Base-by-base conservation (phyloP, 1,140 invertebrate species). In the Formica selysi region DNA sequence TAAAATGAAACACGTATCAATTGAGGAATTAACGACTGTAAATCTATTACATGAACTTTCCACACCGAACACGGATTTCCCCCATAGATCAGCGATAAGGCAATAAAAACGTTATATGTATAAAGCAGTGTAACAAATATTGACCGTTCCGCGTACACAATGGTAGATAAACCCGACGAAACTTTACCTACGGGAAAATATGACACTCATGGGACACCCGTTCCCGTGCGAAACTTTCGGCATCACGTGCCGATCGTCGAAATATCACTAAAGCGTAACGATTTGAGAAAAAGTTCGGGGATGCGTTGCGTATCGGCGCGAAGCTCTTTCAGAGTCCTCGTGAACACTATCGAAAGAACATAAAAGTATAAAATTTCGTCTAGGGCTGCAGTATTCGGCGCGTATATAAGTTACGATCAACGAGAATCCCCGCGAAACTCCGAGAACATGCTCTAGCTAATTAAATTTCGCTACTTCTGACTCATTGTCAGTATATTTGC, bases 201-300 rank as follows among this genome's bases (percentile, higher is more conserved):
- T 73, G 79, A 61, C 68, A 61, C 79, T 83, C 79, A 16, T 48
- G 79, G 79, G 79, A 83, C 68, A 48, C 26, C 26, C 67, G 36
- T 11, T 13, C 68, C 19, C 48, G 8, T 44, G 19, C 68, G 38
- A 54, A 83, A 83, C 79, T 83, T 83, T 73, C 68, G 68, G 48
- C 68, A 83, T 83, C 68, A 73, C 79, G 79, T 48, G 79, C 41
- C 68, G 79, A 36, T 38, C 68, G 79, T 61, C 79, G 57, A 74
- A 83, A 83, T 83, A 83, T 83, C 79, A 74, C 54, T 83, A 83
- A 83, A 83, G 68, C 79, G 68, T 74, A 73, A 83, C 79, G 38
- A 36, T 73, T 73, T 26, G 79, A 57, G 79, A 83, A 74, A 74
- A 83, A 83, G 67, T 81, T 81, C 26, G 32, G 16, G 48, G 78